A percentile compares a stretch with the other conserved stretches of the same genome.
Conservation (phyloP, 2,113 vertebrate species). For the Colaptes auratus region DNA sequence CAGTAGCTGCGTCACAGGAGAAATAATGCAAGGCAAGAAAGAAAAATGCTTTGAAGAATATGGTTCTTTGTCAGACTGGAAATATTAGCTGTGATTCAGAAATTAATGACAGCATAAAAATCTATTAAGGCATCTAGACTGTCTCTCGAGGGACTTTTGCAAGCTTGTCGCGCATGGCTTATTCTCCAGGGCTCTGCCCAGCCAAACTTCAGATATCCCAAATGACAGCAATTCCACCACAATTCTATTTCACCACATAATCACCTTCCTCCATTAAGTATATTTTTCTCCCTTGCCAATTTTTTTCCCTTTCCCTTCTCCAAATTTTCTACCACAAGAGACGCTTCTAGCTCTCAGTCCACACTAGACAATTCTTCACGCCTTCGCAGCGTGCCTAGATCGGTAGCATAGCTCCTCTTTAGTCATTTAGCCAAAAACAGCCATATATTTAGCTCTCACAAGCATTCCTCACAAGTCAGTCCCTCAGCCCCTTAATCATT, state of each 20-base stretch:
- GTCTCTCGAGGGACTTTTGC: slow-evolving; percentile 40
- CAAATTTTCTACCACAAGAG: background rate
- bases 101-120: slow-evolving; percentile 67
- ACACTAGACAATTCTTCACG: slow-evolving; percentile 30
- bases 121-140: slow-evolving; percentile 66
- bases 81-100: slow-evolving; percentile 57
- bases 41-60: slow-evolving; percentile 35
- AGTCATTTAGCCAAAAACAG: slow-evolving; percentile 60
- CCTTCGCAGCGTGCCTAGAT: slow-evolving; percentile 35
- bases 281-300: background rate
- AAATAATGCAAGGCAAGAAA: slow-evolving; percentile 21
- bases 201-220: slow-evolving; percentile 55
- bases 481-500: slow-evolving; percentile 71
- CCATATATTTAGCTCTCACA: slow-evolving; percentile 61
- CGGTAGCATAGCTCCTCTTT: slow-evolving; percentile 59
- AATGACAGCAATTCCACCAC: slow-evolving; percentile 27
- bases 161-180: slow-evolving; percentile 27
- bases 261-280: background rate
- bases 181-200: slow-evolving; percentile 49
- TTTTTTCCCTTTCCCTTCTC: background rate
- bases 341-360: slow-evolving; percentile 1
- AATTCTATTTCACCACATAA: slow-evolving; percentile 5
- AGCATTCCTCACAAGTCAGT: slow-evolving; percentile 70
- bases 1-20: background rate
- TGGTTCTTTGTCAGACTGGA: slow-evolving; percentile 43